Conservation (phyloP, 2,113 vertebrate species). For the Saguinus imperator region DNA sequence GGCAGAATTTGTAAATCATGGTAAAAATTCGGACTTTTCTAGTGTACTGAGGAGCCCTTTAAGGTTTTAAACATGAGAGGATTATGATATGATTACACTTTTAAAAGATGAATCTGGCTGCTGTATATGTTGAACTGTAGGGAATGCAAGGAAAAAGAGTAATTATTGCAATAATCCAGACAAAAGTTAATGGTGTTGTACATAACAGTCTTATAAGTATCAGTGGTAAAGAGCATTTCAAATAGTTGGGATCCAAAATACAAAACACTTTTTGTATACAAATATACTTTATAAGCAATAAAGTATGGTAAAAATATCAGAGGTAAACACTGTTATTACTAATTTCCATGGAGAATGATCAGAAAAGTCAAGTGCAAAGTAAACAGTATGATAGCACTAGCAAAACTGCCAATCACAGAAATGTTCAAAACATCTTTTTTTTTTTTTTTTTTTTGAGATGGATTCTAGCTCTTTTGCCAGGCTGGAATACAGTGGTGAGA, state of each 20-base stretch:
- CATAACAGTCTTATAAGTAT: neutral
- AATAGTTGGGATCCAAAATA: neutral
- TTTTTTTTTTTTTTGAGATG: too few relatives aligned
- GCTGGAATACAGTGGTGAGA: too few relatives aligned
- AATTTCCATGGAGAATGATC: neutral
- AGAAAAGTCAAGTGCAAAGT: neutral
- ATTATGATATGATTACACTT: neutral
- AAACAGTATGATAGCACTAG: neutral
- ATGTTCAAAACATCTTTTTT: neutral
- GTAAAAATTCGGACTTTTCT: neutral
- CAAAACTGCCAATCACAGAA: slow-evolving; percentile 22
- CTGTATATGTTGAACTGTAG: neutral
- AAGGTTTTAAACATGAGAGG: neutral
- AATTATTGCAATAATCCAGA: neutral
- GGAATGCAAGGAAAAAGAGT: neutral
- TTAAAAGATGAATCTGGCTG: neutral
- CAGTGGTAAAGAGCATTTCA: neutral
- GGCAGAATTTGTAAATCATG: neutral
- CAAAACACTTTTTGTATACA: neutral
- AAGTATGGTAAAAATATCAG: neutral
- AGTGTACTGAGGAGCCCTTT: neutral
- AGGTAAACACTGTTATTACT: neutral
- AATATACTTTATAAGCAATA: slow-evolving; percentile 22
- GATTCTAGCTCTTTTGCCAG: too few relatives aligned
- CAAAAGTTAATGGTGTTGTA: neutral